Conservation (phyloP, 2,888 invertebrate genomes). For the Rhorus exstirpatorius region DNA sequence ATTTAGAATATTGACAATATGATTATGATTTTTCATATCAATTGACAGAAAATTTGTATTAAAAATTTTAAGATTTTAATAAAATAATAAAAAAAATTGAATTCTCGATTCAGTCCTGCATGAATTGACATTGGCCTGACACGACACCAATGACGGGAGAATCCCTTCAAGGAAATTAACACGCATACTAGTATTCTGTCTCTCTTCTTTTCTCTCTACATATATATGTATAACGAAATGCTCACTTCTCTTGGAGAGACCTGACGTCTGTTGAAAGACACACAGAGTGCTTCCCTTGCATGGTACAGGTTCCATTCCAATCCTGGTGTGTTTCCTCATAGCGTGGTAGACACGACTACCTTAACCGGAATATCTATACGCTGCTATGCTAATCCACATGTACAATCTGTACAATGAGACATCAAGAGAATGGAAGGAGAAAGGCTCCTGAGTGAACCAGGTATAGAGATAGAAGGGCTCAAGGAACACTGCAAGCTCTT, state of each 20-base stretch:
- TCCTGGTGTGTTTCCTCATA: conserved; percentile 28
- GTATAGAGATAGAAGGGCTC: conserved; percentile 19
- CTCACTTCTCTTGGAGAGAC: conserved; percentile 33
- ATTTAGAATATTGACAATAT: no score
- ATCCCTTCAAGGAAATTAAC: conserved; percentile 30
- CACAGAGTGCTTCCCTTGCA: conserved; percentile 49
- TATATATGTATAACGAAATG: conserved; percentile 14
- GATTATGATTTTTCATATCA: no score
- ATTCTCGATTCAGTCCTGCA: conserved; percentile 10
- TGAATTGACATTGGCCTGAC: conserved; percentile 23
- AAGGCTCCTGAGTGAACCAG: conserved; percentile 41
- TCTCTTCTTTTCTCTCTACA: neutral
- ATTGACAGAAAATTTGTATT: no score
- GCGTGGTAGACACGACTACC: conserved; percentile 22
- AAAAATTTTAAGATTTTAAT: no score
- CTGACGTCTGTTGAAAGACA: conserved; percentile 64
- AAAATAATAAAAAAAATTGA: no score
- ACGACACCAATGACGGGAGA: conserved; percentile 28
- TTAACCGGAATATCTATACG: conserved; percentile 25
- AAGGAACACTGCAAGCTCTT: conserved; percentile 39
- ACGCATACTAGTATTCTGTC: conserved; percentile 1
- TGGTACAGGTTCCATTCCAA: conserved; percentile 29
- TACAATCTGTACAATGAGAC: conserved; percentile 50
- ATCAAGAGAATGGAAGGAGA: neutral
- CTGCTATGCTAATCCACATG: conserved; percentile 63